These are phyloP conservation scores for Nycticebus coucang DNA, from an alignment of 2,113 vertebrate genomes.

Conservation along the genomic window DNA sequence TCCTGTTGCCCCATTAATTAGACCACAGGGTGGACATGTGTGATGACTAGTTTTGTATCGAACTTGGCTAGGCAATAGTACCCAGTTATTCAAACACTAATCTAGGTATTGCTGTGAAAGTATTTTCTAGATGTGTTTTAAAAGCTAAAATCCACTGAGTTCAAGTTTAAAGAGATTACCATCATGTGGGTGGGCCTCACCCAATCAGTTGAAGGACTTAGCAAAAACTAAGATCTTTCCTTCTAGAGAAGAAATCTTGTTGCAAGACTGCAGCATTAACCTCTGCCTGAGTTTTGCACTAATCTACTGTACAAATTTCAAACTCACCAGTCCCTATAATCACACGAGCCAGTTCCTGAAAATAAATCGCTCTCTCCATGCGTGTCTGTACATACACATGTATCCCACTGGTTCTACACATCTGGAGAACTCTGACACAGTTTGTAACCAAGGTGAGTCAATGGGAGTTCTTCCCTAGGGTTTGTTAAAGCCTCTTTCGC, in stretches of 20 bases:
- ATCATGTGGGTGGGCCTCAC: neutral
- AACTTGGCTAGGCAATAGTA: neutral
- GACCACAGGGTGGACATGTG: neutral
- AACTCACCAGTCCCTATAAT: neutral
- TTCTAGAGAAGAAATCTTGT: neutral
- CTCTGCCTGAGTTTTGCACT: neutral
- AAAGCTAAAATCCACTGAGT: neutral
- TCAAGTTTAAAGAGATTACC: neutral
- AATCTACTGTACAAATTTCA: neutral
- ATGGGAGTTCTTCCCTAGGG: neutral
- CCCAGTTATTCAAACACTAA: neutral
- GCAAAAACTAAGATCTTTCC: neutral
- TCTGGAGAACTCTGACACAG: neutral
- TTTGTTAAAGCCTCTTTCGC: neutral
- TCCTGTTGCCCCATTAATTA: neutral
- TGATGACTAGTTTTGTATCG: neutral
- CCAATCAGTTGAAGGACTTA: neutral
- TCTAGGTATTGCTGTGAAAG: neutral
- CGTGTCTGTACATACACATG: neutral
- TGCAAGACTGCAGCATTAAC: neutral
- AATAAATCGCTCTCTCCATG: neutral
- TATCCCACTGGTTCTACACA: neutral
- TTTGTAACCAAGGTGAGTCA: neutral
- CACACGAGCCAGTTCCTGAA: neutral
- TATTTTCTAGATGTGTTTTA: neutral